Evolutionary conservation across 2,888 invertebrate genomes (phyloP), one percentile per base, ranked within the genome.

Genomic region (Lochmaea crataegi): DNA sequence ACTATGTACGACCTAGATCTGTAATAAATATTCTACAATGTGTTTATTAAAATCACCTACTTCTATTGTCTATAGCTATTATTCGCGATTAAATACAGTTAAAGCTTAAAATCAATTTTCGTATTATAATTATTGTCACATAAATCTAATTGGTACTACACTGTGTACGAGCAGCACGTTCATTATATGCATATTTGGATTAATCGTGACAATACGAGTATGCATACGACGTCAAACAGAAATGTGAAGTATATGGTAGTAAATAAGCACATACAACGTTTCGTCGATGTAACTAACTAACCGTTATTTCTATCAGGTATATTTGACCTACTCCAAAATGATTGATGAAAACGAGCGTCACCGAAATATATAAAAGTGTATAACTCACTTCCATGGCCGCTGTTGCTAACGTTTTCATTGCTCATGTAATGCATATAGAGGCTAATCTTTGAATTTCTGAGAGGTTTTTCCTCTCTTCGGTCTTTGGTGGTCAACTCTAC

Each of bases 221-320:
- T 53, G 16, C 53, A 16, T 53, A 53, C 53, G 9, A 53, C 53
- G 18, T 10, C 16, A 51, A 53, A 53, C 16, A 18, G 2, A 18
- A 53, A 18, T 16, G 53, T 53, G 18, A 53, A 18, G 53, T 53
- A 53, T 53, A 16, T 16, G 18, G 18, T 2, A 53, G 18, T 53
- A 10, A 10, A n/a, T 18, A 18, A 16, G 18, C 53, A 18, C 53
- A 53, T 18, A 53, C 53, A 53, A 53, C 53, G 9, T 53, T 63
- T 60, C 26, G 58, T 58, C n/a, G 16, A 60, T 56, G 18, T 22
- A 22, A 22, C 18, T 14, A n/a, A 22, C 61, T 14, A n/a, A 22
- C 61, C 42, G 61, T 42, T 63, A 63, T 18, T 42, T 42, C 61
- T 63, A 63, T 63, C 61, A 42, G 61, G 18, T 63, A 63, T 63